phyloP scores from a whole-genome alignment of 2,113 vertebrate genomes.

The Spheniscus mendiculus region DNA sequence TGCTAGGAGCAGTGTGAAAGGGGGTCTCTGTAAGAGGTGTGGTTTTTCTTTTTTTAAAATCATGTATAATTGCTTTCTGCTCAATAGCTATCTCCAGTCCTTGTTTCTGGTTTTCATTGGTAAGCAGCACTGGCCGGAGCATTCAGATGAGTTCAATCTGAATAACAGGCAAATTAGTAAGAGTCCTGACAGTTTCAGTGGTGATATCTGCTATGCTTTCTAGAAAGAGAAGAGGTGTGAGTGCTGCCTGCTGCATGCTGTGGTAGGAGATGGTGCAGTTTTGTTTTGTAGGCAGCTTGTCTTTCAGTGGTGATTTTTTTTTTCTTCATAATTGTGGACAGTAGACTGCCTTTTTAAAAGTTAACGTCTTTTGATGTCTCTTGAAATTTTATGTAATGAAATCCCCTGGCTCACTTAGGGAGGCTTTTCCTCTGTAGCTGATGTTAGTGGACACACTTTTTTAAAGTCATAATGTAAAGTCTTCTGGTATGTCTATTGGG shows the following conservation, averaged over 20 bases:
- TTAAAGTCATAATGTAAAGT: background rate
- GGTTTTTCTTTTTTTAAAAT: background rate
- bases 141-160: background rate
- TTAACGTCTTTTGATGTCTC: background rate
- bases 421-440: background rate
- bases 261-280: background rate
- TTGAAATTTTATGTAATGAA: background rate
- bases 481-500: background rate
- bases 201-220: fast-evolving
- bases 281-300: background rate
- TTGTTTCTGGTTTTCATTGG: background rate
- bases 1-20: background rate
- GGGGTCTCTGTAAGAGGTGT: background rate
- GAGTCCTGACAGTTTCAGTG: background rate
- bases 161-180: background rate
- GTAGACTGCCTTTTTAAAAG: background rate
- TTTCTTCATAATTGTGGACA: background rate
- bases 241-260: background rate
- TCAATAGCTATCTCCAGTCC: background rate
- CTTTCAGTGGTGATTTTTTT: background rate
- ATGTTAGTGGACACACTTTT: background rate
- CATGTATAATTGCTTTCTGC: background rate
- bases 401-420: background rate
- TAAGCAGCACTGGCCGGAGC: background rate
- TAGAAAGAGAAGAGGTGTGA: background rate